These are phyloP conservation scores for Tyto alba DNA, from an alignment of 2,113 vertebrate species.

Conservation along the genomic window DNA sequence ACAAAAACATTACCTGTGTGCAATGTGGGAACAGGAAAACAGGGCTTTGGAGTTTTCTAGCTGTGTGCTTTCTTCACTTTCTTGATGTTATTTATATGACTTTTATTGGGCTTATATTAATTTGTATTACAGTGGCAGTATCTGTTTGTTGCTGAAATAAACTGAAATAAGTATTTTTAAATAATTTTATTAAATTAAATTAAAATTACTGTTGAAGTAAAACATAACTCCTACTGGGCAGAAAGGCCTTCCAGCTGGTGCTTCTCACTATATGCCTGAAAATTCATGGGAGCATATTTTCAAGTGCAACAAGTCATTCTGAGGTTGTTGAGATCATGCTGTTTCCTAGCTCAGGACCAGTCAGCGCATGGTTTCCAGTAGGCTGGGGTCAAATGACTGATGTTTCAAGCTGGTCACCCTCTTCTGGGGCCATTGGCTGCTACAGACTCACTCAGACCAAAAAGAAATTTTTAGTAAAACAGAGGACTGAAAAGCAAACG, in stretches of 20 bases:
- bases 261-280: background rate
- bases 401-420: background rate
- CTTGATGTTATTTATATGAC: background rate
- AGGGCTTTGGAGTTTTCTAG: background rate
- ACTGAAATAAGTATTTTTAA: background rate
- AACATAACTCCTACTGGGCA: background rate
- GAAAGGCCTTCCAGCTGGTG: background rate
- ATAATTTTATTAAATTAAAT: no score
- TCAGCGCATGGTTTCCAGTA: background rate
- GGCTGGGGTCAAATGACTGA: background rate
- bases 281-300: background rate
- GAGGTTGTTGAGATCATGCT: background rate
- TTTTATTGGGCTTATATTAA: background rate
- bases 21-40: background rate
- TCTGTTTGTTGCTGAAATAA: background rate
- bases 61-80: background rate
- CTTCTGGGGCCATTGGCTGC: background rate
- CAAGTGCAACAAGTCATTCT: background rate
- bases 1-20: background rate
- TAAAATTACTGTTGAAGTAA: background rate
- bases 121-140: background rate
- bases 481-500: background rate
- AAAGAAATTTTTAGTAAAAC: background rate
- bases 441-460: background rate
- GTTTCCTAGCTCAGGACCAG: background rate